Evolutionary conservation across 2,888 invertebrate species (phyloP), one percentile per base, ranked within the genome.

Genomic region (Tolmerus cingulatus): DNA sequence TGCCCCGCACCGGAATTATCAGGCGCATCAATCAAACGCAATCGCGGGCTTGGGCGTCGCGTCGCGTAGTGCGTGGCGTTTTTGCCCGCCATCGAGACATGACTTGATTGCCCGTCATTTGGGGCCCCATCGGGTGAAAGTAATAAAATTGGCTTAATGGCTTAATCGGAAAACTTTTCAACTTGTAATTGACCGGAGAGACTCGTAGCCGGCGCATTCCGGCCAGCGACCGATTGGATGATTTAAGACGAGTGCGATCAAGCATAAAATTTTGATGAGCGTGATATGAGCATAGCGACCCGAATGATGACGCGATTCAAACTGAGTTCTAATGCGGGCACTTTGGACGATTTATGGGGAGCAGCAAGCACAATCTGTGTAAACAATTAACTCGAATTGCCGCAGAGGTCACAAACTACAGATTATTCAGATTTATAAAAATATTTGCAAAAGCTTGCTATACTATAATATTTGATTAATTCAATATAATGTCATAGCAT

Each of bases 11-110:
- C 66, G 19, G 37, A 76, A 34, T 76, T 76, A 76, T 76, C 76
- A 76, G 76, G 8, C 40, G 76, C 76, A 76, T 76, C 76, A 76
- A 76, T 76, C 76, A 76, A 37, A 76, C 34, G 37, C 34, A 76
- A 76, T 76, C 76, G 76, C 37, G 66, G 57, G 66, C 23, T 66
- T 66, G 12, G 23, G 66, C 19, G 55, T 7, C 4, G 19, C 23
- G 12, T 66, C 19, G 19, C 19, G 9, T 66, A 66, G 14, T 66
- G 66, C 9, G 66, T 19, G 8, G 55, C n/a, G 19, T 27, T 27
- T 12, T 23, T 66, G 57, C 57, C 57, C 5, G 57, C 57, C 57
- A 57, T n/a, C 57, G 57, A 23, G 66, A 66, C 27, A 27, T 66
- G 27, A 19, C 66, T 66, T 66, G 19, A 66, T 66, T 66, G 66